Base-by-base conservation (phyloP, 2,888 invertebrate genomes). In the Melanophora roralis region DNA sequence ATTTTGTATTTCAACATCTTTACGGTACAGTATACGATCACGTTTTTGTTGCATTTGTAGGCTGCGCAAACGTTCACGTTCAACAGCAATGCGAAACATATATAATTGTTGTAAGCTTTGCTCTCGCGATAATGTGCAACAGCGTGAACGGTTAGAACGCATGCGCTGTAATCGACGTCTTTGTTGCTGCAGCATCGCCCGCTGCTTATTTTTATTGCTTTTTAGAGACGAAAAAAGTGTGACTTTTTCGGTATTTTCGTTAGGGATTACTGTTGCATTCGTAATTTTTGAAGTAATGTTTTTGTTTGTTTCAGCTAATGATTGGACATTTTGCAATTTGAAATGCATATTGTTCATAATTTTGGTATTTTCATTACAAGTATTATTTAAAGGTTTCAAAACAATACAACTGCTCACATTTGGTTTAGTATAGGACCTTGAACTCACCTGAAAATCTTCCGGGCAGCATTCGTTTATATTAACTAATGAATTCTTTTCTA, bases 1-100 rank as follows among this genome's bases (percentile, higher is more conserved):
- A 40, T 83, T 83, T 69, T 82, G 83, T 55, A 83, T 82, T 65
- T 82, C 74, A 34, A 83, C 47, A 27, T 83, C 83, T 53, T 83
- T 82, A 7, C 62, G 81, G 27, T 82, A 81, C 11, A 83, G 62
- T n/a, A 81, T 53, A 4, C 76, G 67, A 47, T 83, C 82, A 12
- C 82, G 83, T 53, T 77, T 82, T 32, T 82, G 80, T 34, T 83
- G 83, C 21, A 78, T 12, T 9, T 75, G 72, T 12, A 83, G 49
- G 4, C 47, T 73, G 21, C 67, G 76, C 34, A 83, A 49, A 8
- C 82, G 81, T 68, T 81, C 82, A 1, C 81, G 79, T 38, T 82
- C 83, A 32, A 81, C 74, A 11, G 82, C 82, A n/a, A 81, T 23
- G 2, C 82, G 81, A 55, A 77, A 82, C 38, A 65, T 34, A 73